Base-by-base conservation (phyloP, 2,888 invertebrate species). In the Copidosoma aretas region DNA sequence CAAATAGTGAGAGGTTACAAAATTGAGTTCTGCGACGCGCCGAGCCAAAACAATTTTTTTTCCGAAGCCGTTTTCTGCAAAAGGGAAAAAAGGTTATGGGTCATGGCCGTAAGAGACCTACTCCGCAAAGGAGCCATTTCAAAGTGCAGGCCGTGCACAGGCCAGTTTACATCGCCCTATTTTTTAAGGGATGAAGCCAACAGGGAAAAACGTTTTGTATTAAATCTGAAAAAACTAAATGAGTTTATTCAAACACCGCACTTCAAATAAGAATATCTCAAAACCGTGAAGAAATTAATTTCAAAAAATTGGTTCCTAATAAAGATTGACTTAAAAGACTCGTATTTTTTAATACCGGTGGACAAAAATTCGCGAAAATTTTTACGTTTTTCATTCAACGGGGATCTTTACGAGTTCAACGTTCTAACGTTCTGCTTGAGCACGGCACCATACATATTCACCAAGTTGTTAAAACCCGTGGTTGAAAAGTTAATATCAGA, bases 381-480 rank as follows among this genome's bases (percentile, higher is more conserved):
- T 39, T 24, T 75, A 19, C 57, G 73, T 10, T 75, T 76, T 24
- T 63, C 39, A n/a, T 75, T 74, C 17, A 1, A 62, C 14, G 61
- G 21, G 10, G 62, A 70, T 63, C 3, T 64, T 0, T 74, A 57
- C 39, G 62, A 76, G 12, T 76, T 74, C 64, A 53, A 41, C 1
- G 68, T 64, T 21, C n/a, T 76, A 17, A 71, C 73, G 0, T 74
- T 74, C 54, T 71, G 73, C 0, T n/a, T 75, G 46, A 71, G 64
- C 68, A 66, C 10, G 15, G 71, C 70, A 10, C 73, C 73, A 0
- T 73, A 63, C 51, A 39, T 73, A 1, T 75, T 71, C 49, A 74
- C 72, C 0, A 67, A 75, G 70, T 25, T 75, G 57, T 61, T 73
- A 52, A 75, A 74, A 58, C 73, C 73, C 3, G 51, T 75, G 51